Evolutionary conservation across 1,140 invertebrate genomes (phyloP).

Genomic region (Acyrthosiphon pisum): DNA sequence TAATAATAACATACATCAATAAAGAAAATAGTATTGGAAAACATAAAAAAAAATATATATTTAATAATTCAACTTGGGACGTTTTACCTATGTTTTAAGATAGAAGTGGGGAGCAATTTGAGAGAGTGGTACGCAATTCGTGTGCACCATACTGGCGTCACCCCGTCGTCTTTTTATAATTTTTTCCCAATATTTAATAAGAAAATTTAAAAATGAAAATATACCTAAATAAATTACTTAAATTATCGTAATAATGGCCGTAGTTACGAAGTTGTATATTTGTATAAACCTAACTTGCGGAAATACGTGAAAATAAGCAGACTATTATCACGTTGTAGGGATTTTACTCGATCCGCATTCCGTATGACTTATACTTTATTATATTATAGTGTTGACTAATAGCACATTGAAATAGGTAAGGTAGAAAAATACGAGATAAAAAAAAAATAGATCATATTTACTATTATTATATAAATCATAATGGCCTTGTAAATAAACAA

Average conservation of each 20-base stretch:
- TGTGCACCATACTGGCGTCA: too few relatives aligned
- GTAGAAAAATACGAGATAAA: not conserved
- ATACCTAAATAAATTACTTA: not conserved
- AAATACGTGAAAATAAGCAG: not conserved
- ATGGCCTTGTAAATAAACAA: slow-evolving; percentile 48
- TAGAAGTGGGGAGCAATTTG: too few relatives aligned
- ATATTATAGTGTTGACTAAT: not conserved
- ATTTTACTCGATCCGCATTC: slow-evolving; percentile 3
- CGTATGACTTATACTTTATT: not conserved
- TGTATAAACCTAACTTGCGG: not conserved
- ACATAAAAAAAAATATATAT: too few relatives aligned
- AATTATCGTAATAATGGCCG: not conserved
- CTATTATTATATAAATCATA: not conserved
- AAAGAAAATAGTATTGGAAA: too few relatives aligned
- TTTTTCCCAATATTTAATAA: not conserved
- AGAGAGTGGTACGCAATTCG: too few relatives aligned
- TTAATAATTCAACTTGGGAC: too few relatives aligned
- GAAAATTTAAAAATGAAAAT: not conserved
- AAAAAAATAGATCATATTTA: slow-evolving; percentile 3
- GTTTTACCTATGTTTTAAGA: too few relatives aligned
- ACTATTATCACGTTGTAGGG: not conserved
- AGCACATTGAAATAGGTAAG: not conserved
- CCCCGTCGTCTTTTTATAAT: not conserved
- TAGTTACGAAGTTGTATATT: not conserved
- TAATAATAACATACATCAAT: too few relatives aligned